Evolutionary conservation across 1,140 invertebrate genomes (phyloP), one percentile per base, ranked within the genome.

Genomic region (Drosophila triauraria): DNA sequence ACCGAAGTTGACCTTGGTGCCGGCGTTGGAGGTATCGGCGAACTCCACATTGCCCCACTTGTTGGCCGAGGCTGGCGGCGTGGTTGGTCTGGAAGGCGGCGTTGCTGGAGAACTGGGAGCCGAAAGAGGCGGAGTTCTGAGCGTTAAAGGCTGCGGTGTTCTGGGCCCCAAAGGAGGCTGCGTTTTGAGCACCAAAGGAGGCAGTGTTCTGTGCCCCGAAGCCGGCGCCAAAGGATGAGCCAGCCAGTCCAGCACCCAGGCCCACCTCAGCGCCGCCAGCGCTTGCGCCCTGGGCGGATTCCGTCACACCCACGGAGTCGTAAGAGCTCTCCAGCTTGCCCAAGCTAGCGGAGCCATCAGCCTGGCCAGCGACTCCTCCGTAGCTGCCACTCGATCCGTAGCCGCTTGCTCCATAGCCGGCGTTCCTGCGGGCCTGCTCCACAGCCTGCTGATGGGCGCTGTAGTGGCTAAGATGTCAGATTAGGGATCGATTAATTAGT

Each of bases 241-340:
- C 58, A 9, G 25, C 30, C 15, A 54, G 0, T 43, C 38, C 56
- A 43, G 23, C 61, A 4, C 43, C 70, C 10, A 54, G 20, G 15
- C 42, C 63, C 12, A 44, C 57, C 13, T 46, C 62, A 4, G 54
- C 61, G 23, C 69, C 54, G 30, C 74, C 47, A 61, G 54, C 44
- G 43, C 56, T 38, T 27, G 68, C 61, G 15, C 54, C 60, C 6
- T 69, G 71, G 1, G 25, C 63, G 3, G 81, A 54, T 9, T 87
- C 84, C 0, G 77, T 79, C 3, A 59, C 84, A 27, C 84, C 84
- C 40, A 90, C 85, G 2, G 81, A 85, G 15, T 85, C 85, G 51
- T 88, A 88, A n/a, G 85, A 79, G 62, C 81, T 85, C 57, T 91
- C 85, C 62, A 87, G 42, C 20, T 84, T 84, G 30, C 85, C 84